These are phyloP conservation scores for Magallana nippona DNA, from an alignment of 2,888 invertebrate genomes.

Conservation along the genomic window DNA sequence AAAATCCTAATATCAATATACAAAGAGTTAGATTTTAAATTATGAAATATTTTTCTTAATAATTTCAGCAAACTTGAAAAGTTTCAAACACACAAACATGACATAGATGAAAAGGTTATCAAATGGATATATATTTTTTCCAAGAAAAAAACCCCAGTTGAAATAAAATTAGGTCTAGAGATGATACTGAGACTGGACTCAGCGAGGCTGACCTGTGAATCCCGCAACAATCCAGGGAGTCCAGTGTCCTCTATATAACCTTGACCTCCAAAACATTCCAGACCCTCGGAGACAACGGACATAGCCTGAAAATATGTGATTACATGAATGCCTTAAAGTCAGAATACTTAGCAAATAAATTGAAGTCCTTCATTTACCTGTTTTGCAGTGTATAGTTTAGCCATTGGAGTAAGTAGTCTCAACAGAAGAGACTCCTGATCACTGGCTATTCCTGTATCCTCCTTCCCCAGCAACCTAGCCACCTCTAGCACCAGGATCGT, in stretches of 20 bases:
- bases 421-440: constrained; percentile 80
- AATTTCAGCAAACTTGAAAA: no score
- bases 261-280: constrained; percentile 83
- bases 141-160: no score
- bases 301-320: constrained; percentile 75
- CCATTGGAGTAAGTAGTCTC: constrained; percentile 82
- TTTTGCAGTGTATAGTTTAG: constrained; percentile 83
- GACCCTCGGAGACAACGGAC: constrained; percentile 81
- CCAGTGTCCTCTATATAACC: constrained; percentile 84
- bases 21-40: no score
- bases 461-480: constrained; percentile 80
- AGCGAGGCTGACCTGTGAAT: constrained; percentile 81
- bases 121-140: no score
- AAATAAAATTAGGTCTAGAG: no score
- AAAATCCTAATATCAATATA: no score
- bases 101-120: no score
- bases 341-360: background rate
- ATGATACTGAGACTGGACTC: no score
- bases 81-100: no score
- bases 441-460: constrained; percentile 77
- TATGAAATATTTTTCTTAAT: no score
- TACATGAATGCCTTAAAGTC: no score
- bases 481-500: constrained; percentile 81
- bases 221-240: constrained; percentile 81
- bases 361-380: constrained; percentile 71